Base-by-base conservation (phyloP, 2,888 invertebrate genomes). In the Palloptera scutellata region DNA sequence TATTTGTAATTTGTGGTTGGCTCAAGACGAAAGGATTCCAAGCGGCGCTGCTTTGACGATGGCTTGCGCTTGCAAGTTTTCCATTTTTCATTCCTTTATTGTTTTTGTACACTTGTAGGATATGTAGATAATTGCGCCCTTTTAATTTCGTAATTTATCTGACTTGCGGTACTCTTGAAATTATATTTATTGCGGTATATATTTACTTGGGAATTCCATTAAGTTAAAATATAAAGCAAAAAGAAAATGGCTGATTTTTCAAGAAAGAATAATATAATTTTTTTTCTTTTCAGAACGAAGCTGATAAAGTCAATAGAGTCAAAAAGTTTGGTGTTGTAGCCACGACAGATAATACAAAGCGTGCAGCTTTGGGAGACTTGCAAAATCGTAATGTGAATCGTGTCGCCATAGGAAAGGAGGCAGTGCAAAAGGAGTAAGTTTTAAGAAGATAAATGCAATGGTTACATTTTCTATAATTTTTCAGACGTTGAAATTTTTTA, bases 291-390 rank as follows among this genome's bases (percentile, higher is more conserved):
- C 64, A 83, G 84, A 83, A 83, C 65, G 79, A 82, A 62, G 72
- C 77, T 53, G 82, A 78, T 63, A 79, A 78, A 42, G 70, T 76
- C 13, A 79, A 77, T 43, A 79, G 78, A 60, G 74, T 76, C 1
- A 83, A 83, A 70, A 84, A 83, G 74, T 60, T 81, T 67, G 77
- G 75, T 67, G 75, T 74, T 64, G 74, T 67, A 61, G 69, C 78
- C 70, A 73, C 77, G 60, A 78, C 76, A 68, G 77, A 78, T 54
- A 65, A 69, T 9, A 73, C 78, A 53, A 84, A 83, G 71, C 81
- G 87, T 71, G 82, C 87, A 20, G 88, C 86, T 15, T 77, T 87
- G 48, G 87, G 87, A 5, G 88, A 88, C 75, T 80, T 87, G 61
- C 86, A 87, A 40, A 87, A 87, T 76, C 86, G 85, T 68, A 86